phyloP scores from a whole-genome alignment of 1,140 invertebrate genomes.

The Hypothenemus hampei region DNA sequence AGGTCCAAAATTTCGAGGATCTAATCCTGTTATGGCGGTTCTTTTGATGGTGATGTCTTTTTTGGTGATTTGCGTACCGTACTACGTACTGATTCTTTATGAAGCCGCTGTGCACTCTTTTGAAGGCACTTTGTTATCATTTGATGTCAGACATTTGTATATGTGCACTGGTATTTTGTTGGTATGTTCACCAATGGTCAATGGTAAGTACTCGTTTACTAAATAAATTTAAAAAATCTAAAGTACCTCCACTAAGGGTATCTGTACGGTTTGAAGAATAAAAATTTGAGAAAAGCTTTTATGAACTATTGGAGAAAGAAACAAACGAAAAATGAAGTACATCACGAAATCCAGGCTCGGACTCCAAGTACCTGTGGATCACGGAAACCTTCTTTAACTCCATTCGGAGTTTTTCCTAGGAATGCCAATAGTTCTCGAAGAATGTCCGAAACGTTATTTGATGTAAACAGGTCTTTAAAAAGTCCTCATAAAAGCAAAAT shows the following conservation, averaged over 20 bases:
- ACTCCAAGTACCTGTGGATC: slow-evolving; percentile 72
- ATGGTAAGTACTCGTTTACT: too few species aligned
- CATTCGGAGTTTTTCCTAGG: slow-evolving; percentile 57
- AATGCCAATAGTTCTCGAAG: slow-evolving; percentile 54
- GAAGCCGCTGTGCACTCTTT: slow-evolving; percentile 45
- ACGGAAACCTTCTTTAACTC: slow-evolving; percentile 63
- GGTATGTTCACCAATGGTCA: slow-evolving; percentile 64
- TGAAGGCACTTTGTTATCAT: too few species aligned
- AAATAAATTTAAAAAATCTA: background rate
- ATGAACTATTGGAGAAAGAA: slow-evolving; percentile 76
- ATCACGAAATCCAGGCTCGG: slow-evolving; percentile 71
- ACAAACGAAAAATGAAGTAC: slow-evolving; percentile 70
- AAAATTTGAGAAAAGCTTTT: slow-evolving; percentile 63
- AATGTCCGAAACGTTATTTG: slow-evolving; percentile 60
- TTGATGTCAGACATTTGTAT: slow-evolving; percentile 47
- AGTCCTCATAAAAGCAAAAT: slow-evolving; percentile 44
- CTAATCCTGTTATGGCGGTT: slow-evolving; percentile 64
- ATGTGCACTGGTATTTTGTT: slow-evolving; percentile 59
- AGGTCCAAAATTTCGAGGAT: slow-evolving; percentile 54
- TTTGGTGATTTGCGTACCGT: slow-evolving; percentile 66
- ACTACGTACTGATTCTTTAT: slow-evolving; percentile 68
- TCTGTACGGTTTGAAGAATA: slow-evolving; percentile 72
- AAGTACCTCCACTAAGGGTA: slow-evolving; percentile 56
- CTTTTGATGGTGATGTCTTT: slow-evolving; percentile 67
- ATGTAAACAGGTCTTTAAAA: slow-evolving; percentile 43